Evolutionary conservation across 2,113 vertebrate genomes (phyloP), one percentile per base, ranked within the genome.

Genomic region (Poecile atricapillus): DNA sequence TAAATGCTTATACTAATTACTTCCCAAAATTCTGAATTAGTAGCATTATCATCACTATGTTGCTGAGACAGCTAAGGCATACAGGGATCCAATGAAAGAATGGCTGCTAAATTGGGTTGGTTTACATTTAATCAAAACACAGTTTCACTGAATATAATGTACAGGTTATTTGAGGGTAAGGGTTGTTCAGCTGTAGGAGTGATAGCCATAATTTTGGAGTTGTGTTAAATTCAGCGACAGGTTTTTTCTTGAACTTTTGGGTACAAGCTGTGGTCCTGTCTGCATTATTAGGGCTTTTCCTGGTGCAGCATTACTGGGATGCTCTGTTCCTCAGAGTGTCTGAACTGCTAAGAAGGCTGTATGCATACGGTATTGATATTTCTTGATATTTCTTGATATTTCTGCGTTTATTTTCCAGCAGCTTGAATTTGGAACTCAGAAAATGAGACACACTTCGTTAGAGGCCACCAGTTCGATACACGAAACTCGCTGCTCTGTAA

Each of bases 301-400:
- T 74, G 28, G 35, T 33, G 63, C 55, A 31, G 31, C 9, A 1
- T 58, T 49, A 6, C 17, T 41, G 67, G 60, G 58, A 9, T 76
- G 67, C 19, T 75, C 13, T 46, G 22, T 47, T 83, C 41, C 53
- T 65, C 31, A 50, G 56, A 58, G 47, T 2, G 0, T 55, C 43
- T 74, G 8, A 37, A 33, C 46, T 17, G 13, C 58, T 68, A 14
- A 9, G 53, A 50, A 55, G 30, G 14, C 75, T 53, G 18, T 23
- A 1, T 49, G 8, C 3, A 2, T 46, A 11, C 1, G 1, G n/a
- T 56, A 83, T n/a, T n/a, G n/a, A n/a, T n/a, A n/a, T n/a, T n/a
- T n/a, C n/a, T n/a, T n/a, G 62, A 6, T 76, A 11, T 25, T n/a
- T 9, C 35, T 49, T 30, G 53, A 11, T 64, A 49, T 41, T 87